Percentiles rank a stretch among this genome's conserved stretches.
Conservation (phyloP, 30 jellyfish, hydroid and myxozoan species). For the Sanderia malayensis region DNA sequence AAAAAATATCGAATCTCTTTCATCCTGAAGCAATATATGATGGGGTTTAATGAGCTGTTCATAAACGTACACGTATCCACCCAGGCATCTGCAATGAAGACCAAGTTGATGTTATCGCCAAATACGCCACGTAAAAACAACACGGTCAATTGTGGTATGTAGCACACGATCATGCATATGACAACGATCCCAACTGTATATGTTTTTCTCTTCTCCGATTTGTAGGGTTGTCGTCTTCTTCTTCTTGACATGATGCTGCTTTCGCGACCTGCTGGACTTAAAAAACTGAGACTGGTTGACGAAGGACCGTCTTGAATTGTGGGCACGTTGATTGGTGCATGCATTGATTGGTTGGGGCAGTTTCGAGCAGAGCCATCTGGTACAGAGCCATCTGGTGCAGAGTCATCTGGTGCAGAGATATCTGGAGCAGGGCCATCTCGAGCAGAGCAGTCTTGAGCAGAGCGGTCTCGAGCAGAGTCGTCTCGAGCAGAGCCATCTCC, state of each 20-base stretch:
- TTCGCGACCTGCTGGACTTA: not conserved
- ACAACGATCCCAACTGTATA: slow-evolving; percentile 27
- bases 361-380: not conserved
- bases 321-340: not conserved
- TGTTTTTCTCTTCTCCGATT: slow-evolving; percentile 10
- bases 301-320: not conserved
- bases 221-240: too few species aligned
- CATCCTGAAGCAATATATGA: slow-evolving; percentile 41
- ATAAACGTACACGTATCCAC: slow-evolving; percentile 52
- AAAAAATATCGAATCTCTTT: slow-evolving; percentile 38
- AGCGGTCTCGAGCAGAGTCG: not conserved
- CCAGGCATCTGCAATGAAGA: slow-evolving; percentile 57
- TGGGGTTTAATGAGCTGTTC: slow-evolving; percentile 52
- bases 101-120: slow-evolving; percentile 42
- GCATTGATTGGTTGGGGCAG: not conserved
- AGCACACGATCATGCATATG: slow-evolving; percentile 45
- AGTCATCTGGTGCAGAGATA: too few species aligned
- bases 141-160: slow-evolving; percentile 49
- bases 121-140: slow-evolving; percentile 38
- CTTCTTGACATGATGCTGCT: not conserved
- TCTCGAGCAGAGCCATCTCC: not conserved
- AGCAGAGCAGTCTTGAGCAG: too few species aligned
- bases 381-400: not conserved
- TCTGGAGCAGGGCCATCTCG: too few species aligned
- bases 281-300: not conserved